Evolutionary conservation across 2,113 vertebrate genomes (phyloP), one percentile per base, ranked within the genome.

Genomic region (Tachuris rubrigastra): DNA sequence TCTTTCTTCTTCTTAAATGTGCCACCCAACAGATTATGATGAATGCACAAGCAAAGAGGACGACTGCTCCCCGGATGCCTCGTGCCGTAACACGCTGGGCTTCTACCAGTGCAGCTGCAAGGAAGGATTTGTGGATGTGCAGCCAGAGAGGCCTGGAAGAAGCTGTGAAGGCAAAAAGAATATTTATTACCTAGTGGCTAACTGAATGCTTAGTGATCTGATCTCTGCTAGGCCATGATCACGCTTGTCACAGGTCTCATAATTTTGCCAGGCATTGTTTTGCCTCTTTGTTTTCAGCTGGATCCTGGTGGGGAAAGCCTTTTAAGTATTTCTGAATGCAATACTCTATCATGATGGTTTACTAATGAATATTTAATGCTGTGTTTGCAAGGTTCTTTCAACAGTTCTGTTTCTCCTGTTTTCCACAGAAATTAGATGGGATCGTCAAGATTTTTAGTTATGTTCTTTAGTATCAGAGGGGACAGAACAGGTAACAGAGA

Each of bases 71-170:
- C 96, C 65, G 0, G 96, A 97, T 88, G 97, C 98, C 3, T 56
- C 28, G 3, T 99, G 99, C 67, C 71, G 0, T 8, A 99, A 99
- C 97, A 98, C 83, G 18, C 85, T 97, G 25, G 98, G 97, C 16
- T 99, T 98, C 19, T 99, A 98, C 90, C 94, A 68, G 7, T 99
- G 99, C 84, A 59, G 12, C 77, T 99, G 99, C 62, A 52, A 21
- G 14, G 84, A 95, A 3, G 97, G 95, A 42, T 97, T 96, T 74
- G 83, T 68, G 50, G 98, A 97, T 80, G 62, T 77, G 31, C 92
- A 94, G 28, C 94, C 96, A 85, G 91, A 94, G 52, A 97, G 95
- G 84, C 97, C 98, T 22, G 98, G 98, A 67, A 98, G 98, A 92
- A 96, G 53, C 72, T 99, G 99, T 82, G 73, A 96, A 98, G 98